Evolutionary conservation across 1,140 invertebrate genomes (phyloP), one percentile per base, ranked within the genome.

Genomic region (Luehdorfia chinensis): DNA sequence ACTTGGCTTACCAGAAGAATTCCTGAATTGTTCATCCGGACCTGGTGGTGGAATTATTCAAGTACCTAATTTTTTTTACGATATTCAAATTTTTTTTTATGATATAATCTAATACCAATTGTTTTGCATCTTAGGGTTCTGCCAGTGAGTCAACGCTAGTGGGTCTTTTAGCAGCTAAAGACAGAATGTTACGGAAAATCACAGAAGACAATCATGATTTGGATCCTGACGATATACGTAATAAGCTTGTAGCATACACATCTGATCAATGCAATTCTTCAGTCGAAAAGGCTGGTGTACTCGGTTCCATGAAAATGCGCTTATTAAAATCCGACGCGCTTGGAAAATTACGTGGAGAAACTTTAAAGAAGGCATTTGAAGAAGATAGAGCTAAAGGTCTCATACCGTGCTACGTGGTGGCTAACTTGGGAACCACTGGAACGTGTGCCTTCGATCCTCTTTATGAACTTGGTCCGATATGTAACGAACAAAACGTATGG

Each of bases 381-480:
- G 91, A 93, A 60, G 96, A 97, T 75, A 75, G 85, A 31, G 77
- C 88, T 1, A 84, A 90, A 41, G 95, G 95, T 11, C 67, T 93
- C 0, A 92, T 96, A 66, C 95, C 95, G 0, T 95, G 93, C 52
- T 93, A 91, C 57, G 91, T 97, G 0, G 91, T 95, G 11, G 94
- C 93, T 2, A 97, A 95, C 34, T 86, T 98, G 11, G 97, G 97
- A 1, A 98, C 97, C 0, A 99, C 97, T 0, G 94, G 93, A 16
- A 96, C 94, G 3, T 98, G 97, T 73, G 94, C 95, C 2, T 98
- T 97, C 74, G 97, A 99, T 80, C 92, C 94, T 45, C 71, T 98
- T 0, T 88, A 91, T 14, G 93, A 96, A 77, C 66, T 99, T 19
- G 95, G 95, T 0, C 89, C 91, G 23, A 88, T 98, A 15, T 97